A percentile compares a stretch with the other conserved stretches of the same genome.
These are phyloP conservation scores for Drosophila varians DNA, from an alignment of 1,140 invertebrate species.

Conservation along the genomic window DNA sequence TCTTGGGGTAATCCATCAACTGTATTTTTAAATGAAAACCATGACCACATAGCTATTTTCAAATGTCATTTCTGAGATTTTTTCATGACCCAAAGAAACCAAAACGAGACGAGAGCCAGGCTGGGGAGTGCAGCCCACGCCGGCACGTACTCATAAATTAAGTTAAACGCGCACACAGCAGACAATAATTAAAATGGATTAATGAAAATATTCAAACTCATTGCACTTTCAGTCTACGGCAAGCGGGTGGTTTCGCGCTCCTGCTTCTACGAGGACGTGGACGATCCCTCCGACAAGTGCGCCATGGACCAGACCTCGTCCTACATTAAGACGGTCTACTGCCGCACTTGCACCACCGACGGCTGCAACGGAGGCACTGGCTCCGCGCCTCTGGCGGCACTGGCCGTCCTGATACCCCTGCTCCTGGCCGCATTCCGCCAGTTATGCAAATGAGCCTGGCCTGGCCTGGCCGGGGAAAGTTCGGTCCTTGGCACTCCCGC, in stretches of 20 bases:
- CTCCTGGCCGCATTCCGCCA: conserved; percentile 55
- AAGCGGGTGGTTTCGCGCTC: conserved; percentile 81
- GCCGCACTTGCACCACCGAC: conserved; percentile 81
- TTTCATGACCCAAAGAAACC: conserved; percentile 29
- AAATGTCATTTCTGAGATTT: conserved; percentile 66
- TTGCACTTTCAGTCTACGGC: conserved; percentile 74
- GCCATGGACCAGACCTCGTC: conserved; percentile 79
- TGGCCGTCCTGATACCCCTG: conserved; percentile 53
- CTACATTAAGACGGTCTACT: conserved; percentile 81
- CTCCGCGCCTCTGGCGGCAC: conserved; percentile 28
- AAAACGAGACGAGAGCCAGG: conserved; percentile 19
- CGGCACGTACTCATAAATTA: conserved; percentile 44
- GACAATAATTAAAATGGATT: conserved; percentile 61
- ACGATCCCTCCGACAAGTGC: conserved; percentile 78
- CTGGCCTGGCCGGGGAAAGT: conserved; percentile 2
- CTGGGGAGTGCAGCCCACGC: conserved; percentile 45
- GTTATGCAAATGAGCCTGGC: conserved; percentile 73
- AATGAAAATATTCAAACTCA: conserved; percentile 40
- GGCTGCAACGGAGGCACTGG: conserved; percentile 72
- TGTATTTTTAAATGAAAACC: conserved; percentile 12
- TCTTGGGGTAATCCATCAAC: background rate
- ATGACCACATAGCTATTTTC: conserved; percentile 41
- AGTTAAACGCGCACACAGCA: conserved; percentile 31
- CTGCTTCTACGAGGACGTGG: conserved; percentile 82
- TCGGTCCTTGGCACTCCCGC: conserved; percentile 16